Base-by-base conservation (phyloP, 2,888 invertebrate genomes). In the Dinocampus coccinellae region DNA sequence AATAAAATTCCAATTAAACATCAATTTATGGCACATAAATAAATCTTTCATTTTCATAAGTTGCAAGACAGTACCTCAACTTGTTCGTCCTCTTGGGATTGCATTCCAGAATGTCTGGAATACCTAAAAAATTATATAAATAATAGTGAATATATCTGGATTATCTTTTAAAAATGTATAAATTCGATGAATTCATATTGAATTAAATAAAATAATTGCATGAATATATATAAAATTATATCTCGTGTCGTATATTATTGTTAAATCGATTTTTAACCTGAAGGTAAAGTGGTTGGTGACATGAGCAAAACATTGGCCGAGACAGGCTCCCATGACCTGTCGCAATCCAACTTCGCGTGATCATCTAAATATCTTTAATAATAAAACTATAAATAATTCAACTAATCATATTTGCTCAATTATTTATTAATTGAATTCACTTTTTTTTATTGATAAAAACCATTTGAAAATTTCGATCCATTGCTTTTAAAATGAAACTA, bases 281-380 rank as follows among this genome's bases (percentile, higher is more conserved):
- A 80, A 79, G 47, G 82, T 79, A 66, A 83, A 78, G 65, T 79
- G 80, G 76, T 84, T 80, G 77, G 81, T 79, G 70, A 85, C 79
- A 76, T 82, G 84, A 75, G 88, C 85, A 80, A 89, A 85, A 81
- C 89, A 89, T 79, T 85, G 88, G 81, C 88, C 88, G 80, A 89
- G 85, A 83, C 89, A 89, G 85, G 87, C 89, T 84, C 89, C 89
- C 89, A 89, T 89, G 83, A 84, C 84, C 85, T 79, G 84, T 82
- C 81, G 78, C 80, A 74, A 73, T 71, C 77, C 80, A 80, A 79
- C 80, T 75, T 73, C 75, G 75, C 77, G 78, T 80, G 80, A 80
- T 82, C 81, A 83, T 83, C 83, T 82, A 82, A 82, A 74, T 72
- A 65, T 72, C 62, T 68, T 57, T 62, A 76, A 76, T 74, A 26